Evolutionary conservation across 2,888 invertebrate species (phyloP), one percentile per base, ranked within the genome.

Genomic region (Spodoptera picta): DNA sequence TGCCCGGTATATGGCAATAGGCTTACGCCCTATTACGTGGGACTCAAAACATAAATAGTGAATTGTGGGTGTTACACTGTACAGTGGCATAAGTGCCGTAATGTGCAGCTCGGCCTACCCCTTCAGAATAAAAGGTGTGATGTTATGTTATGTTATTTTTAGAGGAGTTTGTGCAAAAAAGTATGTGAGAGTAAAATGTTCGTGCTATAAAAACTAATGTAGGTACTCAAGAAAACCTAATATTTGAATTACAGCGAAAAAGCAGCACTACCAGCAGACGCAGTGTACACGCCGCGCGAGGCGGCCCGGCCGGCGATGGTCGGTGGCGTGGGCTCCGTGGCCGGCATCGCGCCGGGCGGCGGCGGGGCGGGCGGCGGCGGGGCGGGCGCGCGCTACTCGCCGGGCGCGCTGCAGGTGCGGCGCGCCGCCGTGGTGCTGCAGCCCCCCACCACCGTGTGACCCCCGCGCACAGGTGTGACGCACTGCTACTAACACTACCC

Each of bases 351-450:
- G 19, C 1, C 19, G 96, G 96, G 86, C 96, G 96, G 95, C 96
- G 96, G 53, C 23, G 41, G 50, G 14, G 41, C 46, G 19, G 50
- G 14, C 14, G 14, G 14, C 14, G 14, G 14, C 14, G 14, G 19
- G 2, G 65, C 96, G 85, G 75, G 73, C 53, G 96, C 92, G 96
- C 96, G 93, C 96, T 96, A 85, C 96, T 96, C 87, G 97, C 86
- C 98, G 96, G 95, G 97, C 97, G 94, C 97, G 97, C 96, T 92
- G 88, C 97, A 97, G 96, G 97, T 98, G 95, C 97, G 98, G 95
- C 97, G 97, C 92, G 98, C 98, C 87, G 97, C 98, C 90, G 97
- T 97, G 95, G 97, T 98, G 83, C 95, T 98, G 93, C 98, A 98
- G 95, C 97, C 98, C 85, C 98, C 98, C 92, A 98, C 97, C 95